These are phyloP conservation scores for Gasteruption jaculator DNA, from an alignment of 2,888 invertebrate genomes.

Conservation along the genomic window DNA sequence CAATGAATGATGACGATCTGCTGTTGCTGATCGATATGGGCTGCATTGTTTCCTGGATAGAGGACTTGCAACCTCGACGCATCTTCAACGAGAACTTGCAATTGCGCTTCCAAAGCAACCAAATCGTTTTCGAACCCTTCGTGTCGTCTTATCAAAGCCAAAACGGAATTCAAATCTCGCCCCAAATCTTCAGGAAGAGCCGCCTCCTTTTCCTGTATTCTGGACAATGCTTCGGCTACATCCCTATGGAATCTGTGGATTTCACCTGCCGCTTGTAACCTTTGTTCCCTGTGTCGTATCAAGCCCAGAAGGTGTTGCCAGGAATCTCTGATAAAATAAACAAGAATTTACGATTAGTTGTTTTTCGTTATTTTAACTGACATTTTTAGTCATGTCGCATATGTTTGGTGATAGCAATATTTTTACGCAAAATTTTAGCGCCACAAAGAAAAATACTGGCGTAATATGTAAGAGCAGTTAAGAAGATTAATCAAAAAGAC, in stretches of 20 bases:
- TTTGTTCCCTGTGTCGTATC: constrained; percentile 80
- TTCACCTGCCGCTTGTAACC: constrained; percentile 90
- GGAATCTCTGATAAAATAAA: constrained; percentile 60
- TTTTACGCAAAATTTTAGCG: no score
- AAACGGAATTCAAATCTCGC: constrained; percentile 80
- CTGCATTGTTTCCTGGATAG: constrained; percentile 89
- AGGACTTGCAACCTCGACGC: constrained; percentile 79
- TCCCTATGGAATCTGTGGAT: constrained; percentile 97
- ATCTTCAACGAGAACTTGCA: constrained; percentile 89
- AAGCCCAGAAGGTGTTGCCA: constrained; percentile 88
- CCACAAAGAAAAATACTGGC: no score
- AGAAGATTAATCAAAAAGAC: constrained; percentile 7
- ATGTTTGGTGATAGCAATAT: no score
- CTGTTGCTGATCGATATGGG: constrained; percentile 84
- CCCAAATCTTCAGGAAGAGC: constrained; percentile 77
- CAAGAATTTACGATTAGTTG: no score
- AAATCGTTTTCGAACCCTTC: constrained; percentile 93
- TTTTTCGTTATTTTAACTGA: not conserved
- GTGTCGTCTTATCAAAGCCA: constrained; percentile 78
- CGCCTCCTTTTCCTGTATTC: constrained; percentile 87
- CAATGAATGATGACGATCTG: constrained; percentile 82
- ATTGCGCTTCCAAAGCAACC: constrained; percentile 85
- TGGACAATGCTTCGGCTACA: constrained; percentile 82
- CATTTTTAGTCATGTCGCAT: no score
- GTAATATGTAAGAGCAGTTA: no score